These are phyloP conservation scores for Epinotia nisella DNA, from an alignment of 2,888 invertebrate genomes.

Conservation along the genomic window DNA sequence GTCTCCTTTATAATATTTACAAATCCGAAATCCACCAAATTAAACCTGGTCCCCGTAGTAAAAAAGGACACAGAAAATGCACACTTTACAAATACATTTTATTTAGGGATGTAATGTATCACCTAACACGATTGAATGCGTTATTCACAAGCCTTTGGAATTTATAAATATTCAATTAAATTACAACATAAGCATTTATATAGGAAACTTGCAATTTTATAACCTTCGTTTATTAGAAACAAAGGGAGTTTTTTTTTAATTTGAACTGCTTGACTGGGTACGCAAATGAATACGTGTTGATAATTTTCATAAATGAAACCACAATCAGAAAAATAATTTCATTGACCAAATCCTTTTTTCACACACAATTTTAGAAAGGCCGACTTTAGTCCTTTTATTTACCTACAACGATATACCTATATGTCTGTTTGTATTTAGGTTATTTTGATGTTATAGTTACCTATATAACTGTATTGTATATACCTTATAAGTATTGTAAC, in stretches of 20 bases:
- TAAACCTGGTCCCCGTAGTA: conserved; percentile 49
- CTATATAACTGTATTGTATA: too few species aligned
- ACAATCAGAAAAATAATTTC: not conserved
- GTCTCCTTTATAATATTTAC: conserved; percentile 41
- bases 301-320: not conserved
- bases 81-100: conserved; percentile 13
- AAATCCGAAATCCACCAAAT: conserved; percentile 44
- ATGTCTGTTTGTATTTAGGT: not conserved
- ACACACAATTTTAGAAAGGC: not conserved
- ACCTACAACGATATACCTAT: too few species aligned
- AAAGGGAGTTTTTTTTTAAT: not conserved
- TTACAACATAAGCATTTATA: conserved; percentile 35
- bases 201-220: not conserved
- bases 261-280: not conserved
- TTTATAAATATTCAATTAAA: conserved; percentile 47
- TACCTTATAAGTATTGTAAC: not conserved
- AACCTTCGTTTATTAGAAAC: too few species aligned
- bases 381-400: not conserved
- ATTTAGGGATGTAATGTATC: not conserved
- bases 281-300: not conserved
- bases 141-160: conserved; percentile 73
- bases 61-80: conserved; percentile 10
- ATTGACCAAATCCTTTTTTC: not conserved
- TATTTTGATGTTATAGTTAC: not conserved
- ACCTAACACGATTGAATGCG: conserved; percentile 52